Base-by-base conservation (phyloP, 1,140 invertebrate species). In the Hylyphantes graminicola region DNA sequence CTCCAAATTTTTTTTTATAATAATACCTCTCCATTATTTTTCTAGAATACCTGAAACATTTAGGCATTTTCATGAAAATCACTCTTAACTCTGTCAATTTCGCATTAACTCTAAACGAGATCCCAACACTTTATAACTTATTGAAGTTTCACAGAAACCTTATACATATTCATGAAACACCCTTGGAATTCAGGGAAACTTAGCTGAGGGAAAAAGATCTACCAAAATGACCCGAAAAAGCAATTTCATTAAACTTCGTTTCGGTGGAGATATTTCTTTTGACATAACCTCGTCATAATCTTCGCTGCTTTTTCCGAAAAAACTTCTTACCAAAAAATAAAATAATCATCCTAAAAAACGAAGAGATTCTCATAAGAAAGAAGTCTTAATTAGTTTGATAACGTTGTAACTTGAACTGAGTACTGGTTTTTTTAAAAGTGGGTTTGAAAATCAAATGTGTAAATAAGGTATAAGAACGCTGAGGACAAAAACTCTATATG, bases 261-360 rank as follows among this genome's bases (percentile, higher is more conserved):
- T 15, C 53, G 54, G 19, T 11, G 21, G 59, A 76, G 53, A 63
- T 51, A 76, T 76, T 76, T 76, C 74, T 76, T 76, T 80, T 55
- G 59, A 80, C 64, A 80, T 57, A 57, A 81, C 79, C 55, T 73
- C 79, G 63, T 73, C 67, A 81, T 81, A 81, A 81, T 81, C 64
- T 80, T 50, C 65, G 50, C 35, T 35, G 35, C 77, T 70, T 78
- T 54, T 70, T 21, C 21, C 51, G 51, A 53, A 78, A 78, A 78
- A 12, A 35, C 35, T 35, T 70, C 67, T 54, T 70, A 15, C 21
- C 65, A 19, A 53, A 78, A 78, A 65, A 78, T 8, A 55, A 67
- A 78, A 78, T 78, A 78, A 67, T 78, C 61, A 78, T 78, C 76
- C 54, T 70, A 48, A 70, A 35, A 70, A 70, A 70, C 67, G 48